Evolutionary conservation across 2,888 invertebrate species (phyloP).

Genomic region (Scaptomyza caliginosa): DNA sequence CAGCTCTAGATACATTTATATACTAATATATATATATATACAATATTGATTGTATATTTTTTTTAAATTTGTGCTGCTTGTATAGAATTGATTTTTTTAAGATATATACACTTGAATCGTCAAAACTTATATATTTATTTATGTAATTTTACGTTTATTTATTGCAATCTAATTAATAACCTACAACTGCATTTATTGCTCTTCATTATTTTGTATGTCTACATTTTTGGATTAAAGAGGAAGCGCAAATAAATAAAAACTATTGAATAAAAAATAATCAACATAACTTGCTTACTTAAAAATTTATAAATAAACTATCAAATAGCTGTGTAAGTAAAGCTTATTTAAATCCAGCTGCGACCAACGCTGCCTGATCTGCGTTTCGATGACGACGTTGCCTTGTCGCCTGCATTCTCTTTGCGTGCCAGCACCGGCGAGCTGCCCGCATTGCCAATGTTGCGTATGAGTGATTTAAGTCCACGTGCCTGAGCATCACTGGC

Average conservation of each 20-base stretch:
- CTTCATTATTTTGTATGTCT: constrained; percentile 65
- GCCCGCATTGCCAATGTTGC: constrained; percentile 89
- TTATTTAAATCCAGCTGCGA: constrained; percentile 81
- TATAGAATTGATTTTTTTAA: constrained; percentile 64
- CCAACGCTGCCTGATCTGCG: constrained; percentile 83
- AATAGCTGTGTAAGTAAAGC: not conserved
- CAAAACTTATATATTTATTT: constrained; percentile 65
- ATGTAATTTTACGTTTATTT: constrained; percentile 72
- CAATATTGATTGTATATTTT: constrained; percentile 66
- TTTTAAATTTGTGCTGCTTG: constrained; percentile 76
- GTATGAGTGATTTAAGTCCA: constrained; percentile 90
- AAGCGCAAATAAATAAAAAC: constrained; percentile 70
- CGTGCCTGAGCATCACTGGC: constrained; percentile 87
- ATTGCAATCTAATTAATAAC: constrained; percentile 75
- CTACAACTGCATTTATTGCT: constrained; percentile 64
- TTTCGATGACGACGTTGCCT: constrained; percentile 71
- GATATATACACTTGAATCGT: constrained; percentile 61
- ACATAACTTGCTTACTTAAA: not conserved
- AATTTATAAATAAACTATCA: not conserved
- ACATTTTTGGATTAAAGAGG: constrained; percentile 54
- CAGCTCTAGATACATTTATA: constrained; percentile 40
- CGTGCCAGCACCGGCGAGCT: constrained; percentile 92
- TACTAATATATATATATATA: constrained; percentile 50
- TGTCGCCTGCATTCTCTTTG: constrained; percentile 84
- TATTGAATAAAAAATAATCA: constrained; percentile 22